Base-by-base conservation (phyloP, 2,113 vertebrate species). In the Candoia aspera region DNA sequence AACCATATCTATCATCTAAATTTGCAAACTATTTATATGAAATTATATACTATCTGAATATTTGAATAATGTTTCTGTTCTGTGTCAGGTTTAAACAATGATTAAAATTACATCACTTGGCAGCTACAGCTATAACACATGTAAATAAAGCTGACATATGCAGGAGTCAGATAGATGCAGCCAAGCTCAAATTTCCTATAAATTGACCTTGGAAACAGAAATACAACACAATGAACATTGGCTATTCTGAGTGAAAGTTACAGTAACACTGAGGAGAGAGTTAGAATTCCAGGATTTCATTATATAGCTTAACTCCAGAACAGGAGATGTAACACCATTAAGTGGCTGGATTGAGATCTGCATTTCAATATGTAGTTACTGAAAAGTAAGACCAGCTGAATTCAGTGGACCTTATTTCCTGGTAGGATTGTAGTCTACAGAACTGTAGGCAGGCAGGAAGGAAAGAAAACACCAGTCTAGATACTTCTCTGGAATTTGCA, bases 51-150 rank as follows among this genome's bases (percentile, higher is more conserved):
- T 53, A 37, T 53, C 87, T 88, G 68, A 92, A 88, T 84, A 88
- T 33, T 53, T 92, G 68, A 92, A 88, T 92, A 49, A 59, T 84
- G 86, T 59, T 84, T 92, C 57, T 88, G 86, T 68, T 92, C 37
- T 92, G 42, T 84, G 86, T 84, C 42, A 88, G 55, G 57, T 62
- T 84, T 59, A 92, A 84, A 88, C 86, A 54, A 60, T 84, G 42
- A 54, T 92, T 92, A 92, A 88, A 92, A 84, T 88, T 88, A 53
- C 91, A 92, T 54, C 23, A 57, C 87, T 92, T 92, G 91, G 87
- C 91, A 88, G 57, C 46, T 54, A 60, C 53, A 92, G 49, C 91
- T 88, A 88, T 84, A 89, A 88, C 73, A 92, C 55, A 88, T 92
- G 87, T 92, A 92, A 92, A 88, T 84, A 92, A 60, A 88, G 86